phyloP scores from a whole-genome alignment of 2,113 vertebrate species.

The Chionodraco myersi region DNA sequence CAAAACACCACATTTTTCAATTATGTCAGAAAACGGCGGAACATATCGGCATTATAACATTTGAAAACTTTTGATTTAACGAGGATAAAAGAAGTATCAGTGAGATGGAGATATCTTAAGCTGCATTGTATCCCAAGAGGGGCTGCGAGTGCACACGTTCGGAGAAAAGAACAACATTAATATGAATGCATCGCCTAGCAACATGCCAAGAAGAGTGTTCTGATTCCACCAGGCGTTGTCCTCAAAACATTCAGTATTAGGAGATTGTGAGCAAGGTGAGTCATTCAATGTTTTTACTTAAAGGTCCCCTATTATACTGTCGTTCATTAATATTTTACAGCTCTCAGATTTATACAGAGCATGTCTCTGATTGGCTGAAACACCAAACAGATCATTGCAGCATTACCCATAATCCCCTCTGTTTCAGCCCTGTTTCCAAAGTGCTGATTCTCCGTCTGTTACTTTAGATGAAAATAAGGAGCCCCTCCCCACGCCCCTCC shows the following conservation, averaged over 20 bases:
- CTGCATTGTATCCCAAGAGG: conserved; percentile 63
- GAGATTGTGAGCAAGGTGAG: conserved; percentile 47
- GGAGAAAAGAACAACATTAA: conserved; percentile 72
- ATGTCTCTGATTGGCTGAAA: too few relatives aligned
- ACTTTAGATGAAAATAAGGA: too few relatives aligned
- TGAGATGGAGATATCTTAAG: conserved; percentile 71
- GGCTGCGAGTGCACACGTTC: conserved; percentile 55
- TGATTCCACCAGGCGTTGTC: conserved; percentile 47
- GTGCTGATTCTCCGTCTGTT: too few relatives aligned
- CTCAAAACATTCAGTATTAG: conserved; percentile 53
- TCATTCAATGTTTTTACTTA: neutral
- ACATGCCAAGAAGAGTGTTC: conserved; percentile 68
- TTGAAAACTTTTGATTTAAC: conserved; percentile 69
- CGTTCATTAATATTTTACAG: too few relatives aligned
- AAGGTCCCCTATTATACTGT: too few relatives aligned
- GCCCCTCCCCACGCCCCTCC: too few relatives aligned
- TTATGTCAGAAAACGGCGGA: conserved; percentile 29
- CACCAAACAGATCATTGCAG: too few relatives aligned
- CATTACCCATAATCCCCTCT: too few relatives aligned
- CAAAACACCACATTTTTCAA: conserved; percentile 38
- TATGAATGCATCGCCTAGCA: conserved; percentile 77
- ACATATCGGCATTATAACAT: conserved; percentile 31
- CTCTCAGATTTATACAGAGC: too few relatives aligned
- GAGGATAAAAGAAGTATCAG: conserved; percentile 70
- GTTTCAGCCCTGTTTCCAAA: too few relatives aligned